phyloP scores from a whole-genome alignment of 2,888 invertebrate genomes.

The Poecilobothrus nobilitatus region DNA sequence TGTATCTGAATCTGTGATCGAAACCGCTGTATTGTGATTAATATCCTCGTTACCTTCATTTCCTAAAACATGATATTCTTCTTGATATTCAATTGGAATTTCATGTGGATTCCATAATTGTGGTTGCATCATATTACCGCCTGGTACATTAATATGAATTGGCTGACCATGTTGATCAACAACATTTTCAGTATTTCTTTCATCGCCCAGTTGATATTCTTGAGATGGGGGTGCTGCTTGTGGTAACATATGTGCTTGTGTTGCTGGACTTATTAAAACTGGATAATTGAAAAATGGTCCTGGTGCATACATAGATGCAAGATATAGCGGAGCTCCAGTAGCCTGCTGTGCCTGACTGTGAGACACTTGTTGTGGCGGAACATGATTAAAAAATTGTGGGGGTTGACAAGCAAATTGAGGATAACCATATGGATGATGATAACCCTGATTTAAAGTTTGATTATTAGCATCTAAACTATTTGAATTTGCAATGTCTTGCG shows the following conservation, averaged over 20 bases:
- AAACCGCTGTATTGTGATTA: slow-evolving; percentile 36
- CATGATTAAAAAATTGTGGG: slow-evolving; percentile 26
- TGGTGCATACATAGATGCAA: slow-evolving; percentile 34
- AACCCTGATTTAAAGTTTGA: background rate
- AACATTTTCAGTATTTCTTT: background rate
- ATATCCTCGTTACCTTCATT: slow-evolving; percentile 32
- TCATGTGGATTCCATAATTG: slow-evolving; percentile 34
- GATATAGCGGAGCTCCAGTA: slow-evolving; percentile 35
- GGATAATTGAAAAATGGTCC: slow-evolving; percentile 34
- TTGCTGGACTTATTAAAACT: slow-evolving; percentile 1
- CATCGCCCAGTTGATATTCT: slow-evolving; percentile 8
- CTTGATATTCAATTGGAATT: slow-evolving; percentile 33
- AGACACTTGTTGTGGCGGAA: slow-evolving; percentile 29
- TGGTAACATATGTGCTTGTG: slow-evolving; percentile 27
- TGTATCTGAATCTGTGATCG: slow-evolving; percentile 37
- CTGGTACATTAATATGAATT: background rate
- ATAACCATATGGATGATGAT: slow-evolving; percentile 13
- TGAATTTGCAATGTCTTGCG: slow-evolving; percentile 26
- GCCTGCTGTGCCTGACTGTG: slow-evolving; percentile 36
- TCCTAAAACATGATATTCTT: slow-evolving; percentile 33
- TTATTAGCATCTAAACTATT: slow-evolving; percentile 15
- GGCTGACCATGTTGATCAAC: background rate
- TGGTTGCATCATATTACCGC: background rate
- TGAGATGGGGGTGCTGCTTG: slow-evolving; percentile 19
- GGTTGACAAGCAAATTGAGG: slow-evolving; percentile 20